Evolutionary conservation across 2,888 invertebrate species (phyloP).

Genomic region (Scrobipalpa costella): DNA sequence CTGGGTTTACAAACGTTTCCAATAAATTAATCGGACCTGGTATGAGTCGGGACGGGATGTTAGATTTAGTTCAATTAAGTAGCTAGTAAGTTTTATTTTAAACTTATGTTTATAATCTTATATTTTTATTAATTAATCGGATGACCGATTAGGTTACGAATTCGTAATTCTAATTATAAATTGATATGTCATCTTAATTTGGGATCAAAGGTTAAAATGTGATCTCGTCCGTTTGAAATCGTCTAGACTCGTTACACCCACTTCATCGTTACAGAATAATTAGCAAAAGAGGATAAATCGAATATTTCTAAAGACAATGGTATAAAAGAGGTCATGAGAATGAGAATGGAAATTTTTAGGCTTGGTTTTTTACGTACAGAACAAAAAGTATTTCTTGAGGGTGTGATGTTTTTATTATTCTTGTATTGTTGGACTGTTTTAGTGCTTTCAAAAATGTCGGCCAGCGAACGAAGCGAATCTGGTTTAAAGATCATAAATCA

Average conservation of each 20-base stretch:
- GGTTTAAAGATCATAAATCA: conserved; percentile 33
- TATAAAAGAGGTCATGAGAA: not conserved
- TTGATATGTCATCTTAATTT: not conserved
- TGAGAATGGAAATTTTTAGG: not conserved
- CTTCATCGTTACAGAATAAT: not conserved
- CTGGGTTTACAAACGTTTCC: not conserved
- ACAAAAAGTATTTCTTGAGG: too few species aligned
- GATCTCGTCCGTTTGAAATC: not conserved
- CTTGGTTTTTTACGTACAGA: not conserved
- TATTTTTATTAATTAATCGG: not conserved
- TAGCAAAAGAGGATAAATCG: not conserved
- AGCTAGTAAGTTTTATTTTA: too few species aligned
- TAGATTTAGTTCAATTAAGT: too few species aligned
- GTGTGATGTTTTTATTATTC: too few species aligned
- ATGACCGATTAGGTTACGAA: not conserved
- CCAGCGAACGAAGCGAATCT: not conserved
- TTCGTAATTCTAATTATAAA: conserved; percentile 1
- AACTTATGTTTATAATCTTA: too few species aligned
- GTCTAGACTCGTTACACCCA: not conserved
- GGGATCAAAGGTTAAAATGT: not conserved
- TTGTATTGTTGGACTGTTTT: not conserved
- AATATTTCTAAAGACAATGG: not conserved
- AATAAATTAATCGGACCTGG: not conserved
- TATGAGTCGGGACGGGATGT: too few species aligned
- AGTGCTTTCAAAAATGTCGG: conserved; percentile 13